A percentile compares a stretch with the other conserved stretches of the same genome.
These are phyloP conservation scores for Tryphoninae sp. DNA, from an alignment of 2,888 invertebrate species.

Conservation along the genomic window DNA sequence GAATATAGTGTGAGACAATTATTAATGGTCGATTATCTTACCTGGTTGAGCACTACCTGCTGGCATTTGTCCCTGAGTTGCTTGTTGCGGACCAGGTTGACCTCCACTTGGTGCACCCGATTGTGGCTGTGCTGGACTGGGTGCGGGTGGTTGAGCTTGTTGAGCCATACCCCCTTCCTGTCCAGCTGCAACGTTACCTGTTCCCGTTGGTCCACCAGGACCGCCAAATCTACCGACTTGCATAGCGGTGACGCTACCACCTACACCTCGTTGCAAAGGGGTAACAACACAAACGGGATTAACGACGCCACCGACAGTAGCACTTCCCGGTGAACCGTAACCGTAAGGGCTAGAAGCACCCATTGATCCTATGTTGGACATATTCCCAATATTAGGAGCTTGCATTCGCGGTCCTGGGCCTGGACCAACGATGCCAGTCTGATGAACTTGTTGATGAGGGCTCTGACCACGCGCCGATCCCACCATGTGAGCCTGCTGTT, in stretches of 20 bases:
- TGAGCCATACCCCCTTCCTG: constrained; percentile 87
- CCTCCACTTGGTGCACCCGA: constrained; percentile 87
- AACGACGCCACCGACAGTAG: constrained; percentile 75
- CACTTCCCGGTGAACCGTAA: constrained; percentile 77
- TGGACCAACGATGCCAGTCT: constrained; percentile 81
- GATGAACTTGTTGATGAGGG: constrained; percentile 81
- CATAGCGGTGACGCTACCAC: constrained; percentile 79
- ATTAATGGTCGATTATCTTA: constrained; percentile 60
- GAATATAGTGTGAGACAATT: no score
- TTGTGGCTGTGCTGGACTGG: constrained; percentile 90
- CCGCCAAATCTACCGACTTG: constrained; percentile 79
- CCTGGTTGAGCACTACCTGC: constrained; percentile 79
- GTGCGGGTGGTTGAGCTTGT: constrained; percentile 89
- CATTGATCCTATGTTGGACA: constrained; percentile 80
- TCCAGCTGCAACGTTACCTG: constrained; percentile 82
- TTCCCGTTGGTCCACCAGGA: constrained; percentile 80
- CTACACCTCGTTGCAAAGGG: constrained; percentile 83
- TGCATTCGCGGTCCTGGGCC: constrained; percentile 85
- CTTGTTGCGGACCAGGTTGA: constrained; percentile 84
- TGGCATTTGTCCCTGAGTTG: constrained; percentile 82
- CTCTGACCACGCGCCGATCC: constrained; percentile 79
- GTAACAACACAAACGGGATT: constrained; percentile 82
- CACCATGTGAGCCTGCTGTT: constrained; percentile 78
- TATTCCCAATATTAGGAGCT: constrained; percentile 82
- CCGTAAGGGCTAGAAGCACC: constrained; percentile 80